Percentiles rank a stretch among this genome's conserved stretches.
These are phyloP conservation scores for Synanthedon tipuliformis DNA, from an alignment of 2,888 invertebrate genomes.

Conservation along the genomic window DNA sequence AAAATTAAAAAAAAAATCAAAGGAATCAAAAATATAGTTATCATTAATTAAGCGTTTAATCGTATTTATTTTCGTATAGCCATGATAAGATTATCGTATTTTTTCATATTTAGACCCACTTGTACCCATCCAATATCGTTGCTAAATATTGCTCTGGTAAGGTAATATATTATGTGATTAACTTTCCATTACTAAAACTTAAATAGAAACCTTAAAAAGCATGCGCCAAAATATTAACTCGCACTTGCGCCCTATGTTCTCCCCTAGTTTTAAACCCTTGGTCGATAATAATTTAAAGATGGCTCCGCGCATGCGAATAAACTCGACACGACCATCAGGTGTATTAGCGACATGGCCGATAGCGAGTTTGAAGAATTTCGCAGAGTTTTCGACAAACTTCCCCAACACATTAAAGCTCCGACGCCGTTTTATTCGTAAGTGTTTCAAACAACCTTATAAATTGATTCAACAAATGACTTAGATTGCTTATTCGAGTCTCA, in stretches of 20 bases:
- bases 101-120: too few species aligned
- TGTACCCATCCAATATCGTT: too few species aligned
- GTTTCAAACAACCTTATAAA: conserved; percentile 4
- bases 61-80: too few species aligned
- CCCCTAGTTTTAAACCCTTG: conserved; percentile 17
- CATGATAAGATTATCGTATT: too few species aligned
- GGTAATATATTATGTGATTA: not conserved
- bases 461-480: not conserved
- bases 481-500: too few species aligned
- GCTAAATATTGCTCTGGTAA: too few species aligned
- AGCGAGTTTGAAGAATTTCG: conserved; percentile 94
- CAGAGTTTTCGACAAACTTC: conserved; percentile 84
- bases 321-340: conserved; percentile 75
- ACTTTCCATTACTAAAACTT: not conserved
- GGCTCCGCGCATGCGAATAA: conserved; percentile 46
- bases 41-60: too few species aligned
- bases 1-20: too few species aligned
- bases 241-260: not conserved
- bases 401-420: conserved; percentile 81
- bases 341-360: conserved; percentile 84
- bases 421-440: conserved; percentile 93
- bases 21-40: too few species aligned
- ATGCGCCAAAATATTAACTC: not conserved
- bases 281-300: conserved; percentile 42
- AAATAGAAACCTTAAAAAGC: not conserved